Evolutionary conservation across 2,113 vertebrate species (phyloP), one percentile per base, ranked within the genome.

Genomic region (Hyaena hyaena): DNA sequence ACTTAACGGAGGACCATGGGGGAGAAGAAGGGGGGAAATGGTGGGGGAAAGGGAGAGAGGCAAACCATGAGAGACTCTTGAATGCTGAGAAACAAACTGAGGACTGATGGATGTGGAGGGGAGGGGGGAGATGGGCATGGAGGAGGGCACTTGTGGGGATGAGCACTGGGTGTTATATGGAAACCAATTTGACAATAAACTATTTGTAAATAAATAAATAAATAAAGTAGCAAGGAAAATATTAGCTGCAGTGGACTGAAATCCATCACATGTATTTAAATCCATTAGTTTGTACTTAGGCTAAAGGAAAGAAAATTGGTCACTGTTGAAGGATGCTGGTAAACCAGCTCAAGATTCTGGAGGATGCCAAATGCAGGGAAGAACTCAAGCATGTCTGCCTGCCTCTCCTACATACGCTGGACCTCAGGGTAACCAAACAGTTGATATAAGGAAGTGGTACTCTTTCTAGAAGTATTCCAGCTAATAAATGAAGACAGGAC

Each of bases 211-310:
- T 39, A 39, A 39, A 39, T 39, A 39, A 39, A 39, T 39, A 39
- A 39, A 39, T 68, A 48, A 39, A 91, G 19, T 65, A 95, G 68
- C 66, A 91, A 73, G 81, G 83, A 94, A 91, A 82, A 90, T 48
- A 93, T 55, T 88, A 76, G 28, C 74, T 91, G 26, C 16, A 90
- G 7, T 91, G 63, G 24, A 55, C n/a, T 65, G 76, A 81, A 90
- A 58, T 48, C 66, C 84, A 82, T 88, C 16, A 76, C 74, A 66
- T 88, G 63, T 71, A n/a, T 65, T 95, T 87, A 87, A 92, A 58
- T n/a, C 23, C 45, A 66, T n/a, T 58, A 92, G 31, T 88, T 82
- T 9, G 35, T 82, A 65, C 92, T n/a, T 50, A 82, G 23, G 66
- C 10, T 65, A 88, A 66, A 21, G 83, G 6, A 82, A 88, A 55